These are phyloP conservation scores for Spisula solida DNA, from an alignment of 2,888 invertebrate genomes.

Conservation along the genomic window DNA sequence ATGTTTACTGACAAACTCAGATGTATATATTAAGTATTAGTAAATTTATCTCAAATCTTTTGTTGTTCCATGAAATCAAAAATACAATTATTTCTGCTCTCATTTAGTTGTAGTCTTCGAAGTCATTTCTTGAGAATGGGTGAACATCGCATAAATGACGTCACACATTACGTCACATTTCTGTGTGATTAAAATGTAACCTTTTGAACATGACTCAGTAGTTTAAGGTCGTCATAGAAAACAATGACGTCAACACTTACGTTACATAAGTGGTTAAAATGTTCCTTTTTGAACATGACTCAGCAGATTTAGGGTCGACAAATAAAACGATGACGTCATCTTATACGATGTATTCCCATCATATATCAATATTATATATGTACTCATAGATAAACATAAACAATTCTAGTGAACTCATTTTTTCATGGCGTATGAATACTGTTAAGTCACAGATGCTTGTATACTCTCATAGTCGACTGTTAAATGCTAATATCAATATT, in stretches of 20 bases:
- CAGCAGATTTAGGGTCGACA: neutral
- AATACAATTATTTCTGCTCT: slow-evolving; percentile 13
- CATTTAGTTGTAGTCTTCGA: slow-evolving; percentile 19
- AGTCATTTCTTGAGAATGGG: slow-evolving; percentile 15
- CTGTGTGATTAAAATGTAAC: neutral
- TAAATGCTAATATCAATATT: slow-evolving; percentile 25
- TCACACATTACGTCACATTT: slow-evolving; percentile 1
- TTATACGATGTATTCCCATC: neutral
- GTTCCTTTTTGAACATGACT: neutral
- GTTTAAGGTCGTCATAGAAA: neutral
- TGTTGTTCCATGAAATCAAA: slow-evolving; percentile 50
- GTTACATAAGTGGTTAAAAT: neutral
- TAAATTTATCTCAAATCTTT: slow-evolving; percentile 31
- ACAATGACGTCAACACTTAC: neutral
- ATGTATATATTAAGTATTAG: slow-evolving; percentile 49
- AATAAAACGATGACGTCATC: neutral
- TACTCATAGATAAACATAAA: slow-evolving; percentile 14
- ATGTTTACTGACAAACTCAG: slow-evolving; percentile 40
- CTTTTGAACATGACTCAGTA: neutral
- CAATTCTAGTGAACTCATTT: slow-evolving; percentile 19
- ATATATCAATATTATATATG: neutral
- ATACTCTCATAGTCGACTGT: slow-evolving; percentile 18
- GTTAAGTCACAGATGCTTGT: slow-evolving; percentile 19
- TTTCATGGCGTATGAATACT: slow-evolving; percentile 23
- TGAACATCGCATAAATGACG: slow-evolving; percentile 4